Percentiles rank a stretch among this genome's conserved stretches.
phyloP scores from a whole-genome alignment of 2,888 invertebrate species.

The Erynnis tages region DNA sequence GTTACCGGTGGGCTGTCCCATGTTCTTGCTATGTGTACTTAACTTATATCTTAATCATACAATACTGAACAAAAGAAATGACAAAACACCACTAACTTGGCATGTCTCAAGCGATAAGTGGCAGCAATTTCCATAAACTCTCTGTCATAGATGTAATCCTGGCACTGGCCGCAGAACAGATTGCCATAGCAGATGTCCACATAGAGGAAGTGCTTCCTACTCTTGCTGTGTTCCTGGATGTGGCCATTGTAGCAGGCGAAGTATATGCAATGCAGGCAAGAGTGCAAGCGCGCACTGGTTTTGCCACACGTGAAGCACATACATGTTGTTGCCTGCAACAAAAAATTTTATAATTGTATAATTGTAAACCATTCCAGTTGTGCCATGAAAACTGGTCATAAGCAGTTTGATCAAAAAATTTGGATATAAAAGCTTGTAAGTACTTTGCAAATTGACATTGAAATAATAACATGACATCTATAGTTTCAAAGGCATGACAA shows the following conservation, averaged over 20 bases:
- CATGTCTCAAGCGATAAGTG: constrained; percentile 77
- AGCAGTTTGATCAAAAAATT: too few relatives aligned
- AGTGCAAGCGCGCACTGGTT: constrained; percentile 89
- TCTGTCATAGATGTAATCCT: constrained; percentile 95
- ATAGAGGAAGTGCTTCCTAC: constrained; percentile 91
- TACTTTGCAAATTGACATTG: too few relatives aligned
- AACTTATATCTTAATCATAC: too few relatives aligned
- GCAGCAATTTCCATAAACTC: constrained; percentile 83
- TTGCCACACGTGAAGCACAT: constrained; percentile 91
- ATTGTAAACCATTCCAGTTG: neutral
- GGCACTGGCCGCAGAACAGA: constrained; percentile 93
- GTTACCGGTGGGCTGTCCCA: too few relatives aligned
- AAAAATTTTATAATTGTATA: neutral
- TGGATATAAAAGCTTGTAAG: too few relatives aligned
- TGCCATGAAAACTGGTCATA: too few relatives aligned
- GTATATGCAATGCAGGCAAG: constrained; percentile 94
- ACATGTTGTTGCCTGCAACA: constrained; percentile 87
- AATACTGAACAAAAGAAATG: neutral
- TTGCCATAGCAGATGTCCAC: constrained; percentile 94
- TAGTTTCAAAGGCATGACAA: too few relatives aligned
- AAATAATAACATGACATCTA: too few relatives aligned
- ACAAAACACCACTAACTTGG: constrained; percentile 64
- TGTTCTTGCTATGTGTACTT: too few relatives aligned
- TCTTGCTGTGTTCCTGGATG: constrained; percentile 92
- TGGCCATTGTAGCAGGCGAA: constrained; percentile 95